These are phyloP conservation scores for Hippotragus niger DNA, from an alignment of 2,113 vertebrate species.

Conservation along the genomic window DNA sequence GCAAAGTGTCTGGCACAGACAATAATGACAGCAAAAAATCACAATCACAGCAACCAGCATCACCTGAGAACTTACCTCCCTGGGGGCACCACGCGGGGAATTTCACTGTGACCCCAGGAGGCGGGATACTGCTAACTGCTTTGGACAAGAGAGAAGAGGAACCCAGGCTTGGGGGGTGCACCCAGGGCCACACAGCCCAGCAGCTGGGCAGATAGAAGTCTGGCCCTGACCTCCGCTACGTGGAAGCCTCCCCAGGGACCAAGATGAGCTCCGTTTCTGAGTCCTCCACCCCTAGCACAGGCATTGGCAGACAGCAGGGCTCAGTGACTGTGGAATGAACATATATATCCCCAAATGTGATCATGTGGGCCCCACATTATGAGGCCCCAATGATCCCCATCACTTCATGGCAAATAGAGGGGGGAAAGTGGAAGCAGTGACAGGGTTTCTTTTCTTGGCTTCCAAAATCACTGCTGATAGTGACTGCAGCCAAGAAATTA, in stretches of 20 bases:
- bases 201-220: neutral
- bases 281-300: neutral
- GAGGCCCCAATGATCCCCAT: neutral
- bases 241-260: neutral
- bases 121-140: accelerated
- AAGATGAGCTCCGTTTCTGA: neutral
- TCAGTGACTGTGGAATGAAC: neutral
- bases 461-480: neutral
- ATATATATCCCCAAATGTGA: neutral
- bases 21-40: neutral
- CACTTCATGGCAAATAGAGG: neutral
- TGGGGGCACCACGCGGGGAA: accelerated
- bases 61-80: neutral
- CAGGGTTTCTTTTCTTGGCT: neutral
- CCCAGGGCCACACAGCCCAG: neutral
- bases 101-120: neutral
- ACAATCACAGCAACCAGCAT: neutral
- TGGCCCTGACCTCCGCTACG: neutral
- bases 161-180: neutral
- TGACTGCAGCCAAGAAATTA: neutral
- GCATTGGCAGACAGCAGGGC: neutral
- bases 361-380: neutral
- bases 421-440: neutral
- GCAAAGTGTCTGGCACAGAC: neutral
- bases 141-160: neutral